A percentile compares a stretch with the other conserved stretches of the same genome.
Conservation (phyloP, 2,113 vertebrate genomes). For the Amazona guildingii region DNA sequence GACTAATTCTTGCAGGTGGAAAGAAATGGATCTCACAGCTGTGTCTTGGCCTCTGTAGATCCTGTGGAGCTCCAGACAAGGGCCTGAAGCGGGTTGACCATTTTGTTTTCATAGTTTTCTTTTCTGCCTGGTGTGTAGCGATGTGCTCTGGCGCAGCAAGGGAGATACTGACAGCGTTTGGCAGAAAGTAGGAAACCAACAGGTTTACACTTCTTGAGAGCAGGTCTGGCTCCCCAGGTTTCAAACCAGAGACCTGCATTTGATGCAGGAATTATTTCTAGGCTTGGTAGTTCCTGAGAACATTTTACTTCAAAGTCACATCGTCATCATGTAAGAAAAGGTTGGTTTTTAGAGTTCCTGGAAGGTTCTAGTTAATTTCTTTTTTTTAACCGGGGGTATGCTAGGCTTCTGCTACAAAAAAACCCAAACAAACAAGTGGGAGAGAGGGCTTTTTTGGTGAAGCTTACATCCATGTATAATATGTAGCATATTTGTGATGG, state of each 20-base stretch:
- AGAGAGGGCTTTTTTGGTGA: not conserved
- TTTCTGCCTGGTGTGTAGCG: not conserved
- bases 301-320: not conserved
- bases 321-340: not conserved
- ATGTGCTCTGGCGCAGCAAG: not conserved
- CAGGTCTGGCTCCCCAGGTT: not conserved
- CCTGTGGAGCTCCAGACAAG: not conserved
- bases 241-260: not conserved
- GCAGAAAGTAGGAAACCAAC: not conserved
- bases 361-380: not conserved
- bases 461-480: not conserved
- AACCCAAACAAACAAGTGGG: accelerated
- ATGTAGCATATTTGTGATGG: not conserved
- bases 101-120: not conserved
- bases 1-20: not conserved
- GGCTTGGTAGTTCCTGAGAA: not conserved
- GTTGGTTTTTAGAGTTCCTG: not conserved
- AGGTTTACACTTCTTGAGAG: not conserved
- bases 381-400: not conserved
- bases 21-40: not conserved
- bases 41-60: not conserved
- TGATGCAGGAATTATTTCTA: not conserved
- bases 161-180: not conserved
- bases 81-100: not conserved
- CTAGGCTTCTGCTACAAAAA: not conserved